These are phyloP conservation scores for Mugil cephalus DNA, from an alignment of 2,113 vertebrate genomes.

Conservation along the genomic window DNA sequence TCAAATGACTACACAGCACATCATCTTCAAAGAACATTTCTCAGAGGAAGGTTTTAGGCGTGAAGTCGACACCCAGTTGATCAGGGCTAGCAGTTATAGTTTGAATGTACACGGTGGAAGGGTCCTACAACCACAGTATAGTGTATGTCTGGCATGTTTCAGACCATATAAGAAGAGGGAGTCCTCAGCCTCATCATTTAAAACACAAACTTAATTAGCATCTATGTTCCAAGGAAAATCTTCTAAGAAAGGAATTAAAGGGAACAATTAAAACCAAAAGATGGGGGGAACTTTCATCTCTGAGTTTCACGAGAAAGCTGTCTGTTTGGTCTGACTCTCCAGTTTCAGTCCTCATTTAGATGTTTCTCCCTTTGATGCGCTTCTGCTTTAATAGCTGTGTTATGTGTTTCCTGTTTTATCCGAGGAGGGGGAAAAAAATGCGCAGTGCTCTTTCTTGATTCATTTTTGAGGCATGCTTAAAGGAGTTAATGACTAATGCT, in stretches of 20 bases:
- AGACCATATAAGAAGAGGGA: not conserved
- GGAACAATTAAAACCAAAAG: conserved; percentile 46
- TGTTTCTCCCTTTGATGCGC: conserved; percentile 53
- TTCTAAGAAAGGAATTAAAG: conserved; percentile 49
- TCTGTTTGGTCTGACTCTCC: conserved; percentile 34
- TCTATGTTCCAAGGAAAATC: conserved; percentile 19
- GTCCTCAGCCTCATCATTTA: conserved; percentile 33
- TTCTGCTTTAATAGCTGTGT: conserved; percentile 56
- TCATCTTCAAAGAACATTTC: not conserved
- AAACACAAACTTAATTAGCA: conserved; percentile 43
- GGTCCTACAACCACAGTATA: not conserved
- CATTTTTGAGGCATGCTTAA: conserved; percentile 74
- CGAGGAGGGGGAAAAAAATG: conserved; percentile 28
- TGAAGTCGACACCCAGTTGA: not conserved
- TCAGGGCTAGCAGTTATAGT: conserved; percentile 7
- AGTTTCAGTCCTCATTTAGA: conserved; percentile 44
- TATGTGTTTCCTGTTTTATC: conserved; percentile 60
- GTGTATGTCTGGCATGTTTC: not conserved
- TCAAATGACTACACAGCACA: not conserved
- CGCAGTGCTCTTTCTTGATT: conserved; percentile 62
- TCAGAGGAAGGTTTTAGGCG: no score
- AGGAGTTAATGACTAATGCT: conserved; percentile 67
- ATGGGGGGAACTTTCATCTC: conserved; percentile 59
- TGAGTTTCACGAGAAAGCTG: conserved; percentile 34
- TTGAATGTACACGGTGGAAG: conserved; percentile 5